Percentiles rank a stretch among this genome's conserved stretches.
These are phyloP conservation scores for Plebejus anna DNA, from an alignment of 2,888 invertebrate genomes.

Conservation along the genomic window DNA sequence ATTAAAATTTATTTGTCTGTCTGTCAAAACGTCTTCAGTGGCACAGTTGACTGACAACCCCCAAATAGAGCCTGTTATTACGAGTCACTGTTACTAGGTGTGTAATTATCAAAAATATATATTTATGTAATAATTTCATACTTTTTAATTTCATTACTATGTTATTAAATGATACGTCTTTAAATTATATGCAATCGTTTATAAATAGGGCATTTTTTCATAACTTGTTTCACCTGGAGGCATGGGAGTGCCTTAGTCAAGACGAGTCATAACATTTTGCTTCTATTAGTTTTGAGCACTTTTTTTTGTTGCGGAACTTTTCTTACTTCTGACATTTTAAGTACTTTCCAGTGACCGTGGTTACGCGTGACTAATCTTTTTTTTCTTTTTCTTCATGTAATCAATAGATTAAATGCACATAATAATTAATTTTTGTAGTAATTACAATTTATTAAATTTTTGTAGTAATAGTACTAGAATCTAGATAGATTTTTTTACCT, in stretches of 20 bases:
- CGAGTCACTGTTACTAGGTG: conserved; percentile 36
- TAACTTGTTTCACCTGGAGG: background rate
- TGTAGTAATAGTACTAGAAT: no score
- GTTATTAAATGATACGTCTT: background rate
- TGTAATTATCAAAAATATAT: conserved; percentile 31
- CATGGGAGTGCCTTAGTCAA: background rate
- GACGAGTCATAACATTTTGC: background rate
- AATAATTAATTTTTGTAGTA: no score
- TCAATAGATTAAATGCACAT: no score
- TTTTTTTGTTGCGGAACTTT: no score
- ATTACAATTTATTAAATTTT: no score
- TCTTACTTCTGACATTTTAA: no score
- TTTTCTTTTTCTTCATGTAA: no score
- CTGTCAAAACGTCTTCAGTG: conserved; percentile 73
- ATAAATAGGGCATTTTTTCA: background rate
- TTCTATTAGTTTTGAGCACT: background rate
- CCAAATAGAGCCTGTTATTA: conserved; percentile 64
- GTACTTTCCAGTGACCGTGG: no score
- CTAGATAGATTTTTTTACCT: no score
- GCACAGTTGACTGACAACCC: conserved; percentile 62
- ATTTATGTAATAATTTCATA: conserved; percentile 16
- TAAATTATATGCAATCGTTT: background rate
- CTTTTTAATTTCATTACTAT: background rate
- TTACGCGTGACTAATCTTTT: no score
- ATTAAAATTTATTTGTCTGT: conserved; percentile 62